These are phyloP conservation scores for Gorsachius magnificus DNA, from an alignment of 2,797 vertebrate species.

Conservation along the genomic window DNA sequence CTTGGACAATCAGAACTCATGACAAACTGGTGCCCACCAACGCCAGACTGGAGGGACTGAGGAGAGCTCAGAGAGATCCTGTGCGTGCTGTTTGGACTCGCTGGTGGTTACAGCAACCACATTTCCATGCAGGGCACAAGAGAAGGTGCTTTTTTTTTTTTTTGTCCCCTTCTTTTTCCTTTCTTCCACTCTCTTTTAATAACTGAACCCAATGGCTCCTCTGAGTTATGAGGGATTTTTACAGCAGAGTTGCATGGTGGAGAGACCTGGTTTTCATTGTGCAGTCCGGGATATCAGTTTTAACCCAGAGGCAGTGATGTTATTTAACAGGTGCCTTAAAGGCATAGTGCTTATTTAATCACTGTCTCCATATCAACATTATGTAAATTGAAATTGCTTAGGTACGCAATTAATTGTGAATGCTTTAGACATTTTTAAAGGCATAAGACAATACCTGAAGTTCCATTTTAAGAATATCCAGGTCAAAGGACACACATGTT, in stretches of 20 bases:
- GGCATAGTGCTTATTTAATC: slow-evolving; percentile 73
- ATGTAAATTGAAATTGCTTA: slow-evolving; percentile 76
- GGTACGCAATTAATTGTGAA: slow-evolving; percentile 73
- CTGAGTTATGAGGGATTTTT: slow-evolving; percentile 57
- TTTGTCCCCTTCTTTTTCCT: neutral
- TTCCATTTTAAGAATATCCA: slow-evolving; percentile 75
- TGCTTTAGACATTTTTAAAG: slow-evolving; percentile 69
- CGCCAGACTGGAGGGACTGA: fast-evolving
- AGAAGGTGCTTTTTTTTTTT: neutral
- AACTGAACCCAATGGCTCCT: slow-evolving; percentile 33
- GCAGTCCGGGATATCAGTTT: slow-evolving; percentile 51
- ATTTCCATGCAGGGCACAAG: neutral
- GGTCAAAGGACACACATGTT: slow-evolving; percentile 86
- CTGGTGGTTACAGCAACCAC: neutral
- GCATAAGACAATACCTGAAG: slow-evolving; percentile 73
- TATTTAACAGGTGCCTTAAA: slow-evolving; percentile 78
- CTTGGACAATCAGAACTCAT: neutral
- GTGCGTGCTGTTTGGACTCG: fast-evolving
- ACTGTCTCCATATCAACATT: slow-evolving; percentile 67
- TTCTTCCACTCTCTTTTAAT: slow-evolving; percentile 37
- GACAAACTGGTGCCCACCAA: neutral
- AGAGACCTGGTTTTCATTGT: slow-evolving; percentile 64
- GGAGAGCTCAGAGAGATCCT: neutral
- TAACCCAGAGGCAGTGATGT: slow-evolving; percentile 64
- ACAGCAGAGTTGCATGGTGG: slow-evolving; percentile 35